Evolutionary conservation across 2,797 vertebrate genomes (phyloP), one percentile per base, ranked within the genome.

Genomic region (Aldrovandia affinis): DNA sequence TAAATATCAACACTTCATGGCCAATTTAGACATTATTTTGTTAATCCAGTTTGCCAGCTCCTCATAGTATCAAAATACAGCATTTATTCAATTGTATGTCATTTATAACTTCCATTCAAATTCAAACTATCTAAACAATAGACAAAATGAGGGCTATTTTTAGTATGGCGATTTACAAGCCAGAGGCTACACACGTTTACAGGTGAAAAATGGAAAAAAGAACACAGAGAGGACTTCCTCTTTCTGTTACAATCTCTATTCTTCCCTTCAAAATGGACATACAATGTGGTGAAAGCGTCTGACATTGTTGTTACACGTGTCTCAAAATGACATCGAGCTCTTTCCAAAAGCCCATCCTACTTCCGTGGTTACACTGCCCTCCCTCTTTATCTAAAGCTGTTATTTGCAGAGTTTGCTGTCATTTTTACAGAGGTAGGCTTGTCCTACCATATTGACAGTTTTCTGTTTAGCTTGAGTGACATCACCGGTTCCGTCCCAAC

Each of bases 251-350:
- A 70, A 42, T 68, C 78, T 61, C 61, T 68, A 65, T 80, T 84
- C 52, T 84, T 80, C 47, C 36, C 10, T 44, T 15, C 20, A 39
- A 81, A 65, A 47, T 52, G 22, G 73, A 77, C 39, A 44, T 44
- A 44, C 73, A 50, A 68, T 50, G 61, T 18, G 10, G 36, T 33
- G 59, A 54, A 68, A 81, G n/a, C 36, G 39, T 70, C 61, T 12
- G 42, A 50, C 78, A 73, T 39, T 90, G 82, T 89, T 87, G 88
- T 91, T 94, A 93, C 94, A 95, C 95, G 94, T 95, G 95, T 95
- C 95, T 92, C 88, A 86, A 87, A 81, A 52, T 86, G 86, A 89
- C 89, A 73, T 86, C 79, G 36, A 93, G 93, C 12, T 55, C 1
- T 52, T 94, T 95, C 93, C 3, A 79, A 52, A 83, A 83, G 20